A percentile compares a stretch with the other conserved stretches of the same genome.
These are phyloP conservation scores for Chrysolina oricalcia DNA, from an alignment of 2,888 invertebrate species.

Conservation along the genomic window DNA sequence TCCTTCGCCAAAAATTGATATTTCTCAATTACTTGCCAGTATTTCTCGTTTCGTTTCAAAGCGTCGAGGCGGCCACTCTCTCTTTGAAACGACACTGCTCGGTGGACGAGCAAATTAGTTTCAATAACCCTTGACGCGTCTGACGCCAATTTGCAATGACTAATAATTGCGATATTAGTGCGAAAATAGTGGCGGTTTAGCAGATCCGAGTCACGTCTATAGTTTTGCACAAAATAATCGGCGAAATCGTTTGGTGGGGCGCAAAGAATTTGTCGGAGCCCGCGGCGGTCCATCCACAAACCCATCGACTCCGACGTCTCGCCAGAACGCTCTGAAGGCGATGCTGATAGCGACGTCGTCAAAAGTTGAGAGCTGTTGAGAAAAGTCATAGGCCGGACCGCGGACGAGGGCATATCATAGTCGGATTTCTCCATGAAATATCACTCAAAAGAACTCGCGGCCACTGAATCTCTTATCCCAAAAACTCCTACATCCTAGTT, in stretches of 20 bases:
- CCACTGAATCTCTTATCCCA: too few relatives aligned
- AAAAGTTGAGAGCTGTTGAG: slow-evolving; percentile 44
- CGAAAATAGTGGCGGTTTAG: slow-evolving; percentile 18
- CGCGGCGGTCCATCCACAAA: slow-evolving; percentile 26
- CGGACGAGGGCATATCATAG: slow-evolving; percentile 45
- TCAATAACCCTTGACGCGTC: neutral
- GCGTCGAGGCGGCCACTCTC: neutral
- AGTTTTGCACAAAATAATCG: slow-evolving; percentile 10
- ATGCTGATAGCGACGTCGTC: slow-evolving; percentile 52
- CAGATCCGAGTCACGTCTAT: slow-evolving; percentile 32
- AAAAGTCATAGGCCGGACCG: slow-evolving; percentile 35
- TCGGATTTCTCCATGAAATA: slow-evolving; percentile 50
- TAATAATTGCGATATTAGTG: slow-evolving; percentile 13
- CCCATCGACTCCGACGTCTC: slow-evolving; percentile 20
- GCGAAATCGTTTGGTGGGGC: slow-evolving; percentile 30
- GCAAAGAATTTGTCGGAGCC: slow-evolving; percentile 23
- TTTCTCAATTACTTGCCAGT: neutral
- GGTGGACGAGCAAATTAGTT: neutral
- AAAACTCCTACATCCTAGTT: too few relatives aligned
- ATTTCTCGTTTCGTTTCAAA: neutral
- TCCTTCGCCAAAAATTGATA: neutral
- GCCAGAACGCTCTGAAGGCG: slow-evolving; percentile 45
- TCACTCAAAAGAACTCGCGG: too few relatives aligned
- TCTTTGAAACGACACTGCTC: neutral
- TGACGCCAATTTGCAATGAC: neutral